phyloP scores from a whole-genome alignment of 1,140 invertebrate genomes.

The Antheraea mylitta region DNA sequence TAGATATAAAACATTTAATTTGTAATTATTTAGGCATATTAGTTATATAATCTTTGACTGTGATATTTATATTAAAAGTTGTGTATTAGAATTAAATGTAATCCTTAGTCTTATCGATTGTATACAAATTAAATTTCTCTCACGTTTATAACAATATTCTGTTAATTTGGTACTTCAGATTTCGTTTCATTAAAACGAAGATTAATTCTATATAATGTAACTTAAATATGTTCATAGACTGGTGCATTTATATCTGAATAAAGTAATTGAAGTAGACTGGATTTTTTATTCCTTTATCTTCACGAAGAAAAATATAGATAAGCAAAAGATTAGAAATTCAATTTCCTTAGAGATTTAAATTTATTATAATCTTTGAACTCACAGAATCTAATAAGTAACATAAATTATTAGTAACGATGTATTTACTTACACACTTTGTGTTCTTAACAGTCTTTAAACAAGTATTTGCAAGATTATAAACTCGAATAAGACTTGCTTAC shows the following conservation, averaged over 20 bases:
- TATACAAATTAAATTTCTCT: constrained; percentile 13
- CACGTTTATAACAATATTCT: background rate
- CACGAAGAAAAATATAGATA: background rate
- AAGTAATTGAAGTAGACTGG: constrained; percentile 50
- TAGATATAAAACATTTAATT: background rate
- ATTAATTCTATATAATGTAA: constrained; percentile 22
- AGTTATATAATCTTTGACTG: constrained; percentile 75
- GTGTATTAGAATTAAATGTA: constrained; percentile 69
- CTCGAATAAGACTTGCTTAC: constrained; percentile 2
- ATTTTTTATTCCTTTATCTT: background rate
- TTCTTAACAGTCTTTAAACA: too few relatives aligned
- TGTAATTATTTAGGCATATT: constrained; percentile 36
- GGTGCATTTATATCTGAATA: constrained; percentile 44
- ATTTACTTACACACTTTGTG: too few relatives aligned
- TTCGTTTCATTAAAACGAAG: background rate
- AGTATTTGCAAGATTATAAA: too few relatives aligned
- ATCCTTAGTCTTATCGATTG: constrained; percentile 38
- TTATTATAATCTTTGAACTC: too few relatives aligned
- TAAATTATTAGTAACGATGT: too few relatives aligned
- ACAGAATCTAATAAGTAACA: too few relatives aligned
- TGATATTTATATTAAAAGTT: constrained; percentile 76
- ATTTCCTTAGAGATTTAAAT: too few relatives aligned
- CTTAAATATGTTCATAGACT: constrained; percentile 60
- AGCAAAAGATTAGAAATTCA: too few relatives aligned
- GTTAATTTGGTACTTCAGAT: background rate